Conservation (phyloP, 2,888 invertebrate genomes). For the Drosophila quinaria region DNA sequence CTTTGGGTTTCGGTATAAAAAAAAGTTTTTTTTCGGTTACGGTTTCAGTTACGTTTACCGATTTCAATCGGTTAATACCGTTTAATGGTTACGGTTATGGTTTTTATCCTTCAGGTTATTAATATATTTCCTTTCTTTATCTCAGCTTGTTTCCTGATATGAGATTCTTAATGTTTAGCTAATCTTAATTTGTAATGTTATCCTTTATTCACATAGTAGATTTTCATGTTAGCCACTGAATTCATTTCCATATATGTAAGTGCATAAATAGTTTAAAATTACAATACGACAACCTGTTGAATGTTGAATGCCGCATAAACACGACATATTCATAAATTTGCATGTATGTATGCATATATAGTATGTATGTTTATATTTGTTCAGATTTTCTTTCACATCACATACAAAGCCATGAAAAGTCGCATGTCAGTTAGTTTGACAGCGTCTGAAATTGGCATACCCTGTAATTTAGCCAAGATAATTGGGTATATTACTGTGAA, state of each 20-base stretch:
- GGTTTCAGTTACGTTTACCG: too few species aligned
- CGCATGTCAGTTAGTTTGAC: conserved; percentile 19
- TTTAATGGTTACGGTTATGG: too few species aligned
- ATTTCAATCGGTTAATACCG: too few species aligned
- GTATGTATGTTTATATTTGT: conserved; percentile 6
- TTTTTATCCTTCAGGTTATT: too few species aligned
- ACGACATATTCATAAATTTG: conserved; percentile 32
- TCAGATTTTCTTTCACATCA: conserved; percentile 14
- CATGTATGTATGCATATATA: too few species aligned
- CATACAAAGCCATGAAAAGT: conserved; percentile 23
- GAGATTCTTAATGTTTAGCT: background rate
- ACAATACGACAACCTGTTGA: conserved; percentile 42
- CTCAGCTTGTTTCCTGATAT: background rate
- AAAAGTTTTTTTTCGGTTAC: too few species aligned
- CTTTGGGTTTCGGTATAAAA: too few species aligned
- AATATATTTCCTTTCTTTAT: too few species aligned
- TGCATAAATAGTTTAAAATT: conserved; percentile 2
- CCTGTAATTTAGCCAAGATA: conserved; percentile 1
- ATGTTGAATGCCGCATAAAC: conserved; percentile 11
- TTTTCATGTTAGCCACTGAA: conserved; percentile 7
- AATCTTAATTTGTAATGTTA: background rate
- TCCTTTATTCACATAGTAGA: background rate
- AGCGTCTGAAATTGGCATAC: conserved; percentile 10
- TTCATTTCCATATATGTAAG: conserved; percentile 7
- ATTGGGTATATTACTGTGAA: background rate